These are phyloP conservation scores for Selenia dentaria DNA, from an alignment of 2,888 invertebrate genomes.

Conservation along the genomic window DNA sequence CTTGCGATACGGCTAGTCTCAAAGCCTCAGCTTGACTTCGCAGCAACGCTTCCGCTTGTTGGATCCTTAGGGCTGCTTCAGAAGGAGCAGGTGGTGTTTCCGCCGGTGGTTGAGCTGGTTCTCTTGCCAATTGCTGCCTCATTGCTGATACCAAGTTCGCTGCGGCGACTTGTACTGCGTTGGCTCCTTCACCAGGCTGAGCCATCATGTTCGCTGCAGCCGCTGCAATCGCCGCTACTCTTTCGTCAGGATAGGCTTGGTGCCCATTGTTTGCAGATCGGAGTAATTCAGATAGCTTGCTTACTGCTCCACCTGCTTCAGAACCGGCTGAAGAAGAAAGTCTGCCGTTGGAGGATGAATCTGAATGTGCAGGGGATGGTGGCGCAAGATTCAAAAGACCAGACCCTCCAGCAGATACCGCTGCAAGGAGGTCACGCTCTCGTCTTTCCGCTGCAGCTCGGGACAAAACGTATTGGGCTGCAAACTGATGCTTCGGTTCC, in stretches of 20 bases:
- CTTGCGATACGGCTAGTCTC: constrained; percentile 91
- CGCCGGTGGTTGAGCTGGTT: constrained; percentile 89
- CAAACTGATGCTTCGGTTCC: constrained; percentile 98
- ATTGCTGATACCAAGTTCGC: constrained; percentile 91
- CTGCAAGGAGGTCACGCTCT: constrained; percentile 91
- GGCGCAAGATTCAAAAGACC: constrained; percentile 89
- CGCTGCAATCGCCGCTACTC: constrained; percentile 90
- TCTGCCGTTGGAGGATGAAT: constrained; percentile 93
- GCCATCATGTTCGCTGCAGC: constrained; percentile 86
- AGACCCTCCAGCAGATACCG: constrained; percentile 86
- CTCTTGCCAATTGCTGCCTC: constrained; percentile 84
- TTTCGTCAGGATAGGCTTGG: constrained; percentile 86
- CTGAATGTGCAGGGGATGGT: constrained; percentile 94
- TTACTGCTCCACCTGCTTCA: constrained; percentile 87
- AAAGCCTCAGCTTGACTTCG: constrained; percentile 94
- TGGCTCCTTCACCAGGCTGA: constrained; percentile 85
- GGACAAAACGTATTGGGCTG: constrained; percentile 96
- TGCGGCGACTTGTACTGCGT: constrained; percentile 89
- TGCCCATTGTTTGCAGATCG: constrained; percentile 87
- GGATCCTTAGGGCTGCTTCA: constrained; percentile 89
- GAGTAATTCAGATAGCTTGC: constrained; percentile 84
- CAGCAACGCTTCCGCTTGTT: constrained; percentile 91
- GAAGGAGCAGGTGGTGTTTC: constrained; percentile 92
- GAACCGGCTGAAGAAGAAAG: constrained; percentile 92
- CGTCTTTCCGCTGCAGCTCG: constrained; percentile 95